phyloP scores from a whole-genome alignment of 2,113 vertebrate species.

The Larimichthys crocea region DNA sequence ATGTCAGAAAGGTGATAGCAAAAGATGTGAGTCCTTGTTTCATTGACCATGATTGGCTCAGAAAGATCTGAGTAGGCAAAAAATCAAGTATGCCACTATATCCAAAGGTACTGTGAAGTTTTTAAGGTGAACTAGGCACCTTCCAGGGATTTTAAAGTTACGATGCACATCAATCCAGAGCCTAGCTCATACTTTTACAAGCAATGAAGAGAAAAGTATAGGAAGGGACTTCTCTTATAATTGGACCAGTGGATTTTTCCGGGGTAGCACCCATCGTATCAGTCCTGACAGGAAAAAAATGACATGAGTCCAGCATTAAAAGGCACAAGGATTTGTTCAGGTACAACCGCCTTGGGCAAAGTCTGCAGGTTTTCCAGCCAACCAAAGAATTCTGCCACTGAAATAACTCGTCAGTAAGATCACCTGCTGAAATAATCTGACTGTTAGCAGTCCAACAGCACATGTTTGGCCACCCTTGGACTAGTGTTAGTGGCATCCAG shows the following conservation, averaged over 20 bases:
- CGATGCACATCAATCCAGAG: not conserved
- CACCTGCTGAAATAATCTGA: conserved; percentile 14
- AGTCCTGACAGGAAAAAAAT: not conserved
- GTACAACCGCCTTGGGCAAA: not conserved
- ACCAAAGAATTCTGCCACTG: not conserved
- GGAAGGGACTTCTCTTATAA: not conserved
- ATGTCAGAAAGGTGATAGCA: not conserved
- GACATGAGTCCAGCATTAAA: not conserved
- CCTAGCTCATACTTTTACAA: not conserved
- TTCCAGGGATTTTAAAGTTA: not conserved
- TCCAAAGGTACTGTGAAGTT: conserved; percentile 4
- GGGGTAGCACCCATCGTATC: not conserved
- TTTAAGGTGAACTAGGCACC: not conserved
- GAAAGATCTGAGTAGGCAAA: not conserved
- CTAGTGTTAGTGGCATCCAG: not conserved
- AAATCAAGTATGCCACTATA: not conserved
- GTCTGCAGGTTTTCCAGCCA: not conserved
- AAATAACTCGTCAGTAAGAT: conserved; percentile 8
- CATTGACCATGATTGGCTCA: not conserved
- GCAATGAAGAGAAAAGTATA: not conserved
- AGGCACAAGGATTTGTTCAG: not conserved
- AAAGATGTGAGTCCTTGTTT: not conserved
- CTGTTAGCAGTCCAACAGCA: not conserved
- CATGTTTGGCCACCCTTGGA: not conserved
- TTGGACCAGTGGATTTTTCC: too few species aligned